Evolutionary conservation across 2,797 vertebrate genomes (phyloP).

Genomic region (Gila robusta): DNA sequence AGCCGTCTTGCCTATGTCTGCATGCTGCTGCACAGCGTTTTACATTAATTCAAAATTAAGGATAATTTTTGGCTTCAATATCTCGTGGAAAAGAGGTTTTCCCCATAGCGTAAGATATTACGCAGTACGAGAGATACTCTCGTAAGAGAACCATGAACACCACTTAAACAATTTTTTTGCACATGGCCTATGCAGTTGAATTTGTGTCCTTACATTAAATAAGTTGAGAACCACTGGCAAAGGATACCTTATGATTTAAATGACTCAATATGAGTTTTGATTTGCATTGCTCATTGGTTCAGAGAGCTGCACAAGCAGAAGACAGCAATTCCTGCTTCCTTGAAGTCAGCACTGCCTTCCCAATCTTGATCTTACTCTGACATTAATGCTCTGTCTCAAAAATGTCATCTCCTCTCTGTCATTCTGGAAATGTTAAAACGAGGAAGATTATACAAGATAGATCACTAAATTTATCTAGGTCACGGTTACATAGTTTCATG

Average conservation of each 20-base stretch:
- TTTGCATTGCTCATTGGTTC: slow-evolving; percentile 46
- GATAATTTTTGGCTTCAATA: too few species aligned
- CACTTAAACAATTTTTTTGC: too few species aligned
- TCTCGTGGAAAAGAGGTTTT: too few species aligned
- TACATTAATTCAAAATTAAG: too few species aligned
- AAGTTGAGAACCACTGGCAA: background rate
- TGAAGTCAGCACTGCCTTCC: slow-evolving; percentile 52
- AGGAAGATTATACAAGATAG: slow-evolving; percentile 58
- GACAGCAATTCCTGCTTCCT: slow-evolving; percentile 37
- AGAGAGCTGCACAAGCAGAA: slow-evolving; percentile 23
- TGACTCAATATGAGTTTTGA: slow-evolving; percentile 22
- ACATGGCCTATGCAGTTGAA: background rate
- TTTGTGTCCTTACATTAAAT: background rate
- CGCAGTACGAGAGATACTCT: too few species aligned
- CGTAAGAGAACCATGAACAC: background rate
- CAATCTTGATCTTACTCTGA: slow-evolving; percentile 53
- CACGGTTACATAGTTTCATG: slow-evolving; percentile 21
- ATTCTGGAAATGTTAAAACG: slow-evolving; percentile 36
- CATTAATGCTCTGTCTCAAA: slow-evolving; percentile 46
- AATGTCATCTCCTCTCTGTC: slow-evolving; percentile 51
- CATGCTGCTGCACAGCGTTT: too few species aligned
- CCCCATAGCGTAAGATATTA: too few species aligned
- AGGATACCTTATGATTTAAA: slow-evolving; percentile 19
- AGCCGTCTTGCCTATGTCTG: too few species aligned
- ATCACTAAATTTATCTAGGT: slow-evolving; percentile 49